Evolutionary conservation across 2,888 invertebrate genomes (phyloP).

Genomic region (Penaeus monodon): DNA sequence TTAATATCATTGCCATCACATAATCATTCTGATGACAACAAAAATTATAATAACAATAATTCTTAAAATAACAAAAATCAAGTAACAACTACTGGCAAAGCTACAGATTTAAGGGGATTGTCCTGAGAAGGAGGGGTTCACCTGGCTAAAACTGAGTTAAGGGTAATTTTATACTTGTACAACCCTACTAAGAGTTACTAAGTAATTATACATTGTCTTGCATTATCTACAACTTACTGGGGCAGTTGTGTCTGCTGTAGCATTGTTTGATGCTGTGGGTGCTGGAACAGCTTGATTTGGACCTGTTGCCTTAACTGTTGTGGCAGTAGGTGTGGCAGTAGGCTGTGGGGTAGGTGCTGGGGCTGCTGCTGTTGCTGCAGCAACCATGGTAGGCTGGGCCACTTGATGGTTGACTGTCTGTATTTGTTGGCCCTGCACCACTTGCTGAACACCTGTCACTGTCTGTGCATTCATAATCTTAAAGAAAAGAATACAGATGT

Average conservation of each 20-base stretch:
- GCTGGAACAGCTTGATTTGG: conserved; percentile 55
- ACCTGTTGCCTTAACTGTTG: background rate
- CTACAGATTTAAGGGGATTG: no score
- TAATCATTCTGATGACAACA: no score
- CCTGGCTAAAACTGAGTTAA: no score
- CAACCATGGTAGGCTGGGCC: conserved; percentile 39
- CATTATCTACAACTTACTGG: conserved; percentile 26
- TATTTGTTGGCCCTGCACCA: conserved; percentile 52
- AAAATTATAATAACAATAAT: no score
- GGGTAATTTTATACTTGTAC: no score
- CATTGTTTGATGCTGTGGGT: conserved; percentile 38
- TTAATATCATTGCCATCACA: no score
- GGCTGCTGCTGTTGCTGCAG: conserved; percentile 33
- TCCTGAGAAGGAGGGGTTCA: no score
- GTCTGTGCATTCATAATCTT: conserved; percentile 48
- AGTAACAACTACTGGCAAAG: no score
- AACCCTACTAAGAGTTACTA: no score
- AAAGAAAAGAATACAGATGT: background rate
- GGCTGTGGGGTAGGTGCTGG: conserved; percentile 13
- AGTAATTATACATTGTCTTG: no score
- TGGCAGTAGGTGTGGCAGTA: background rate
- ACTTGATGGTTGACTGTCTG: conserved; percentile 49
- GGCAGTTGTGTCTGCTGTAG: conserved; percentile 45
- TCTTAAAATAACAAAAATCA: no score
- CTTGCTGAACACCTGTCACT: conserved; percentile 43